Conservation (phyloP, 2,888 invertebrate genomes). For the Rhamnusium bicolor region DNA sequence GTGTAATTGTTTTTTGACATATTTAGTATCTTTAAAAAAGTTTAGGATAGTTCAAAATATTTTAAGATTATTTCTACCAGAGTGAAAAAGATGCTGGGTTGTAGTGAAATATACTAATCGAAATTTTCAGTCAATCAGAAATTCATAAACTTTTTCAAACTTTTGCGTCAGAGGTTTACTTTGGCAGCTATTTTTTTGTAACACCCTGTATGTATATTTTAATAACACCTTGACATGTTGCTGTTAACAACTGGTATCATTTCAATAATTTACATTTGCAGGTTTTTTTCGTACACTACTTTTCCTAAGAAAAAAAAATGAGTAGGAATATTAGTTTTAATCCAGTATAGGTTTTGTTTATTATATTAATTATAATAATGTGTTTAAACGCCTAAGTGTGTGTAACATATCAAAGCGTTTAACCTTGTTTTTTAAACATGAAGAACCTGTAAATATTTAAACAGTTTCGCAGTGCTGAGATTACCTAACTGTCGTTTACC, state of each 20-base stretch:
- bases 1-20: no score
- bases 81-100: no score
- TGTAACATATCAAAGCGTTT: constrained; percentile 36
- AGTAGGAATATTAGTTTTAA: not conserved
- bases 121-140: no score
- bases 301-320: not conserved
- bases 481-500: not conserved
- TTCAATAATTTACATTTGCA: not conserved
- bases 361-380: not conserved
- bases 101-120: no score
- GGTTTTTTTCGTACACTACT: not conserved
- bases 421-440: constrained; percentile 37
- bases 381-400: constrained; percentile 27
- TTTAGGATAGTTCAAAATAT: no score
- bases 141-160: no score
- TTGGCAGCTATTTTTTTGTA: no score
- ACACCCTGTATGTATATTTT: no score
- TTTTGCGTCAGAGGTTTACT: no score
- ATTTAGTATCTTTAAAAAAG: no score
- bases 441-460: constrained; percentile 37
- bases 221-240: no score
- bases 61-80: no score
- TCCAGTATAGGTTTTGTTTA: not conserved
- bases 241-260: not conserved
- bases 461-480: constrained; percentile 25